These are phyloP conservation scores for Drosophila recens DNA, from an alignment of 2,888 invertebrate species.

Conservation along the genomic window DNA sequence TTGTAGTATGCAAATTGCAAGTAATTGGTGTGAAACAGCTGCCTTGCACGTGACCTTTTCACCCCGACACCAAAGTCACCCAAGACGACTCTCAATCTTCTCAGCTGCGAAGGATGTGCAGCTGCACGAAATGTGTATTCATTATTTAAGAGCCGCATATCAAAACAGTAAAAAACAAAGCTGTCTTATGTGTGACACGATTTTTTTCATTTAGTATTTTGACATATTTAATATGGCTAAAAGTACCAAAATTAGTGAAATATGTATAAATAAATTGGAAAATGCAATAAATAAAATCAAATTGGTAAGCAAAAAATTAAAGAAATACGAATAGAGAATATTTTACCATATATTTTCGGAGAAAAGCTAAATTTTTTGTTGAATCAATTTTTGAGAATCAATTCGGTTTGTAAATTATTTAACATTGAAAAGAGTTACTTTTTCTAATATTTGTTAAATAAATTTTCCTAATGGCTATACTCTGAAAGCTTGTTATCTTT, in stretches of 20 bases:
- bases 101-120: constrained; percentile 10
- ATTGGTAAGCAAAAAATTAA: too few relatives aligned
- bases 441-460: too few relatives aligned
- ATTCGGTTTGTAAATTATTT: too few relatives aligned
- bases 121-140: constrained; percentile 62
- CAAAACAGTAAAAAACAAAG: constrained; percentile 32
- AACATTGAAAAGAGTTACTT: too few relatives aligned
- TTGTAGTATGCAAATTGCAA: constrained; percentile 75
- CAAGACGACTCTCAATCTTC: constrained; percentile 29
- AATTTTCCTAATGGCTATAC: too few relatives aligned
- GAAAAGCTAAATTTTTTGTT: too few relatives aligned
- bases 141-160: constrained; percentile 71
- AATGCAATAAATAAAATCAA: neutral
- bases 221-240: neutral
- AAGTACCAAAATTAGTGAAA: neutral
- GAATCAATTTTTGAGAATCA: too few relatives aligned
- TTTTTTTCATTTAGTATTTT: neutral
- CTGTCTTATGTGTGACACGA: constrained; percentile 1
- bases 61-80: constrained; percentile 3
- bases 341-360: too few relatives aligned
- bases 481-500: too few relatives aligned
- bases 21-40: constrained; percentile 81
- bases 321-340: too few relatives aligned
- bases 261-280: neutral
- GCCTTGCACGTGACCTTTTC: constrained; percentile 68